Base-by-base conservation (phyloP, 2,888 invertebrate genomes). In the Phalera bucephala region DNA sequence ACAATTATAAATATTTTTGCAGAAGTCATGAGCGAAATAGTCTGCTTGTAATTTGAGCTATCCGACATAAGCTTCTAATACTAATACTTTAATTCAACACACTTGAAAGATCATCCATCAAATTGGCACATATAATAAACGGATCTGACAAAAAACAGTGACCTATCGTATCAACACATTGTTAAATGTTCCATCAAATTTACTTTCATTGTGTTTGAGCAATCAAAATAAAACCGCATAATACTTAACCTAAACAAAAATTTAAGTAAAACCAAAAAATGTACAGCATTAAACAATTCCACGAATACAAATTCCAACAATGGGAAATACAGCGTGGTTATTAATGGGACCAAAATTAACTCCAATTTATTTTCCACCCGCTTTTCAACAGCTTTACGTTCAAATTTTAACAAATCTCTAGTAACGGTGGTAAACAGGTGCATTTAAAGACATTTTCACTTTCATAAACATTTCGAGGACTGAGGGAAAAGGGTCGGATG, bases 401-500 rank as follows among this genome's bases (percentile, higher is more conserved):
- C 55, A 63, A 62, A 65, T 69, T 64, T 52, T 42, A 52, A 40
- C 43, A 56, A 66, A 66, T 65, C 53, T 60, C 42, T 47, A 38
- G 61, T 65, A 64, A 66, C 58, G 50, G 21, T 33, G 62, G 64
- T 60, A 70, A 78, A 71, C 81, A 82, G 80, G 80, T 82, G 82
- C 72, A 76, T 66, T 76, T 73, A 73, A 80, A 66, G 67, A 72
- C 69, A 71, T 80, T 80, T 65, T 75, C 73, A 75, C 74, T 74
- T 75, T 75, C 66, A 75, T 79, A 78, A 79, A 72, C 72, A 72
- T 76, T 71, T 72, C 51, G 52, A 65, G 63, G 51, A 52, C 46
- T 51, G 53, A 45, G 41, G 48, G 26, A 71, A 69, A 74, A 76
- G 69, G 78, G 80, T 72, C 70, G 69, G 64, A 63, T 56, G 64